These are phyloP conservation scores for Parus major DNA, from an alignment of 2,113 vertebrate species.

Conservation along the genomic window DNA sequence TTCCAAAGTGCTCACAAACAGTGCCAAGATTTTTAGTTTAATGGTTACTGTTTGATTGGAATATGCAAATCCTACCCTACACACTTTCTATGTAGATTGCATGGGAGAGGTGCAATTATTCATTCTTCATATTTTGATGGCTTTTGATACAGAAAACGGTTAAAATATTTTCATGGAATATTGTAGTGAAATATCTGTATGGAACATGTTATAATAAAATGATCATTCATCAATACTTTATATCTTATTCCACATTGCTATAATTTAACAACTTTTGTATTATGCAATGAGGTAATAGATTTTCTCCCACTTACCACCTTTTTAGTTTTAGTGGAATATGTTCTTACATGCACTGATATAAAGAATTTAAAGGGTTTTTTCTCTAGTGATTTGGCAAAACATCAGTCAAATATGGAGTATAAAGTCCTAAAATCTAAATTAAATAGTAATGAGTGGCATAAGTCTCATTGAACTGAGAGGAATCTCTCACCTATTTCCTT, in stretches of 20 bases:
- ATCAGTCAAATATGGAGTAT: not conserved
- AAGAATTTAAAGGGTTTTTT: not conserved
- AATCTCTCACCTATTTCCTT: not conserved
- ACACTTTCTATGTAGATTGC: not conserved
- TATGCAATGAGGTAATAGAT: not conserved
- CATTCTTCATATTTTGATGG: not conserved
- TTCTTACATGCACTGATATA: not conserved
- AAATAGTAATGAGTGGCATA: not conserved
- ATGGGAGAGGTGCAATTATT: not conserved
- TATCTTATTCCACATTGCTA: not conserved
- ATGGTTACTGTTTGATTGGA: not conserved
- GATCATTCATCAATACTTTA: slow-evolving; percentile 12
- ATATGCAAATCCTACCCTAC: not conserved
- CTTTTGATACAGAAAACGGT: not conserved
- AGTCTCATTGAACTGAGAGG: not conserved
- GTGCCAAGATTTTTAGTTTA: not conserved
- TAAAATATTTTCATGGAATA: slow-evolving; percentile 1
- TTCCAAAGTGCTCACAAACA: not conserved
- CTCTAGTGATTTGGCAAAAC: not conserved
- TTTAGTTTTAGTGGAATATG: not conserved
- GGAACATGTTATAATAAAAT: slow-evolving; percentile 22
- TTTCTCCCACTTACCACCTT: not conserved
- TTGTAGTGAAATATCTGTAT: not conserved
- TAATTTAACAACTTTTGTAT: not conserved
- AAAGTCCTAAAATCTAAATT: not conserved